phyloP scores from a whole-genome alignment of 2,888 invertebrate species.

The Drosophila picticornis region DNA sequence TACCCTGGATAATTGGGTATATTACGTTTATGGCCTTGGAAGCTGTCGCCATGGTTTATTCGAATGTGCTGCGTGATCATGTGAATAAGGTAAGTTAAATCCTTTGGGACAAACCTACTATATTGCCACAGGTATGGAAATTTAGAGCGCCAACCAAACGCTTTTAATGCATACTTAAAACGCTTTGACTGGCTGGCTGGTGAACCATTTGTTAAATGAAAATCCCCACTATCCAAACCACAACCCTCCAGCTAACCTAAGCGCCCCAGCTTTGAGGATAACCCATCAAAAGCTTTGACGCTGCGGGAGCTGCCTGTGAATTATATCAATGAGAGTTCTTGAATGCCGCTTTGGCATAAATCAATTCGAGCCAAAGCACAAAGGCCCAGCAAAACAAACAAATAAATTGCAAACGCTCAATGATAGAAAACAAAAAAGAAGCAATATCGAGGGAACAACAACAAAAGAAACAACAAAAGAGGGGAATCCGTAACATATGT shows the following conservation, averaged over 20 bases:
- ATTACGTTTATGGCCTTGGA: slow-evolving; percentile 93
- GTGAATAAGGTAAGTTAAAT: slow-evolving; percentile 89
- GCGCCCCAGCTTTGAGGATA: neutral
- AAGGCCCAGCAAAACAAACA: slow-evolving; percentile 65
- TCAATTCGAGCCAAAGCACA: slow-evolving; percentile 60
- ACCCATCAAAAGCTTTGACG: slow-evolving; percentile 41
- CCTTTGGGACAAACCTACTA: slow-evolving; percentile 13
- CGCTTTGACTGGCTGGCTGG: slow-evolving; percentile 8
- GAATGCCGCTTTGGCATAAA: slow-evolving; percentile 61
- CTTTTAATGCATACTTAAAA: slow-evolving; percentile 67
- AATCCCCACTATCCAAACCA: slow-evolving; percentile 13
- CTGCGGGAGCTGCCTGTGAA: slow-evolving; percentile 32
- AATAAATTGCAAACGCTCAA: slow-evolving; percentile 68
- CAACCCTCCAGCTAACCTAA: neutral
- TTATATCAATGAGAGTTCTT: slow-evolving; percentile 54
- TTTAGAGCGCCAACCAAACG: slow-evolving; percentile 21
- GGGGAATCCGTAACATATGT: slow-evolving; percentile 69
- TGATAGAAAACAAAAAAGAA: slow-evolving; percentile 31
- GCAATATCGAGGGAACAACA: slow-evolving; percentile 37
- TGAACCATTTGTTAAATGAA: slow-evolving; percentile 70
- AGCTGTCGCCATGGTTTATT: slow-evolving; percentile 93
- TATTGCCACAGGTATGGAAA: slow-evolving; percentile 16
- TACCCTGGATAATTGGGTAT: slow-evolving; percentile 92
- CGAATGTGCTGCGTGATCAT: slow-evolving; percentile 92
- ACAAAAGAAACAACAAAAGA: slow-evolving; percentile 2